These are phyloP conservation scores for Agonopterix subpropinquella DNA, from an alignment of 2,888 invertebrate species.

Conservation along the genomic window DNA sequence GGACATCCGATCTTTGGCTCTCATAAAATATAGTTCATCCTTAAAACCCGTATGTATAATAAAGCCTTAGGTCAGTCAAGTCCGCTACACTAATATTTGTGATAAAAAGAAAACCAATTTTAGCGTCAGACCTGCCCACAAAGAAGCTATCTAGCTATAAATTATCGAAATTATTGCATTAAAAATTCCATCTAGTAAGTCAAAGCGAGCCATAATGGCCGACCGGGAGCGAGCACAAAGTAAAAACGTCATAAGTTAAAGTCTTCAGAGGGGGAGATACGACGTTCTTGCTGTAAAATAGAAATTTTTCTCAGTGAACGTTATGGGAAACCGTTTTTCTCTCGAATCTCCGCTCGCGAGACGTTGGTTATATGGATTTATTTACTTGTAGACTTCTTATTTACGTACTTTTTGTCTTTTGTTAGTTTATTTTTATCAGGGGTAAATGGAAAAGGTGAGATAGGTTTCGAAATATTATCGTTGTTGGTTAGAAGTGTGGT, in stretches of 20 bases:
- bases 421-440: too few species aligned
- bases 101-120: constrained; percentile 70
- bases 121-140: constrained; percentile 40
- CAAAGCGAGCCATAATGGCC: constrained; percentile 77
- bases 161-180: constrained; percentile 83
- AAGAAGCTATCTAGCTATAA: constrained; percentile 73
- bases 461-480: too few species aligned
- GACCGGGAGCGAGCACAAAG: constrained; percentile 19
- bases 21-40: too few species aligned
- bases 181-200: constrained; percentile 84
- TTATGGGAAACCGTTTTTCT: constrained; percentile 58
- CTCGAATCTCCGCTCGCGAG: constrained; percentile 24
- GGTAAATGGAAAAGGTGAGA: too few species aligned
- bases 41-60: constrained; percentile 25
- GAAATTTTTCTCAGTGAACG: constrained; percentile 52
- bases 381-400: too few species aligned
- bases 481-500: too few species aligned
- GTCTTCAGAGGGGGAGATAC: constrained; percentile 18
- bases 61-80: constrained; percentile 53
- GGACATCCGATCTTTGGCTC: too few species aligned
- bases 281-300: constrained; percentile 31
- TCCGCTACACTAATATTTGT: constrained; percentile 54
- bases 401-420: too few species aligned
- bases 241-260: constrained; percentile 33
- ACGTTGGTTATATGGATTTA: background rate